Base-by-base conservation (phyloP, 1,140 invertebrate species). In the Megalopta genalis region DNA sequence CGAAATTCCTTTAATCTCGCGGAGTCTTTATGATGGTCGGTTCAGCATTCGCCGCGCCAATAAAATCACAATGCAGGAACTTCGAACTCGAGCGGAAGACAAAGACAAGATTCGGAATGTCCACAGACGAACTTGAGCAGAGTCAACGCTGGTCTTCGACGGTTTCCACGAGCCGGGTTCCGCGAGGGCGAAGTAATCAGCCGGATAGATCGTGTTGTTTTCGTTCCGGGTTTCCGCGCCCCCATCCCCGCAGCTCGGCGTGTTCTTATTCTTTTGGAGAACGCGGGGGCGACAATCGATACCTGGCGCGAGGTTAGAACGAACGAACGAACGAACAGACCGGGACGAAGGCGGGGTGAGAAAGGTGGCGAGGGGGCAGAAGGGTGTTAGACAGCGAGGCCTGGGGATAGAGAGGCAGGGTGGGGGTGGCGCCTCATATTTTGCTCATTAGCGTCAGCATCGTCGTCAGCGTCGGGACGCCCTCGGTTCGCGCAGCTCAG, bases 401-500 rank as follows among this genome's bases (percentile, higher is more conserved):
- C 32, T 42, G 71, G 42, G 83, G 77, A 54, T 70, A 62, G 49
- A 76, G 54, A 73, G 71, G 85, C 67, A 59, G 54, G 80, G 64
- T 75, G 75, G 86, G 90, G 88, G 90, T 89, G 90, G 90, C 89
- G 90, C 88, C 91, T 92, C 91, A 92, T 92, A 92, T 92, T 93
- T 93, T 92, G 91, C 91, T 92, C 91, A 92, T 92, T 92, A 93
- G 92, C 91, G 91, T 92, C 90, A 91, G 90, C 90, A 88, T 89
- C 90, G 90, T 91, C 90, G 91, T 89, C 86, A 90, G 88, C 89
- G 88, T 87, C 90, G 88, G 84, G 90, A 89, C 89, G 88, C 88
- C 89, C 90, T 92, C 88, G 86, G 84, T 87, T 90, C 81, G 84
- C 88, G 81, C 85, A 85, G 76, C 85, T 25, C 78, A 64, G 74